Base-by-base conservation (phyloP, 2,113 vertebrate species). In the Opisthocomus hoazin region DNA sequence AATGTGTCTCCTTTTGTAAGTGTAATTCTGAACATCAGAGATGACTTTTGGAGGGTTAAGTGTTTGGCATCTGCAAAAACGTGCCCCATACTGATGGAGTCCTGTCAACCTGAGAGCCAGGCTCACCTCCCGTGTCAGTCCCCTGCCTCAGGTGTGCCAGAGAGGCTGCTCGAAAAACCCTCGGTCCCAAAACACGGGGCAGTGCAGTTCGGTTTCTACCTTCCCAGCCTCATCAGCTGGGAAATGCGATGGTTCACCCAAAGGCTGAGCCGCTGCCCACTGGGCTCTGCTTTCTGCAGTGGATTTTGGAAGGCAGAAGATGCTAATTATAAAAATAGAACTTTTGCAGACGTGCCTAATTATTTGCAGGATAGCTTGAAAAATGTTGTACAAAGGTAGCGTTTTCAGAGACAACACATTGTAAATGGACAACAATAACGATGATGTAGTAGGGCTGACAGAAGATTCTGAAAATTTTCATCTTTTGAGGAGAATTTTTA, bases 271-370 rank as follows among this genome's bases (percentile, higher is more conserved):
- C 43, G 7, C 26, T 43, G 34, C 43, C 53, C 24, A 4, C 20
- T 30, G 37, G 41, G 24, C 26, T 70, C 26, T 36, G 3, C n/a
- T 22, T 17, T 20, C 29, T 39, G 20, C 3, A 0, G 1, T 19
- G 53, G 53, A 41, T 57, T 80, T 83, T 54, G 81, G 48, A 66
- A 80, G 57, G 32, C 22, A 22, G 27, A 50, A 69, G 45, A 50
- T 63, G 18, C 0, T 46, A 14, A 57, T 63, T n/a, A 5, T 15
- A 50, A 45, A 21, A 48, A 53, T 32, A 57, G 11, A 60, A 29
- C 32, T 57, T 60, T 15, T n/a, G 16, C 4, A 61, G 50, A 32
- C 0, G 1, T 30, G 17, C 46, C 36, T 8, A 48, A 29, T 8
- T 73, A 48, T 51, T 76, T 76, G 63, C 57, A 64, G 54, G 68